These are phyloP conservation scores for Lissonota sp. DNA, from an alignment of 2,888 invertebrate genomes.

Conservation along the genomic window DNA sequence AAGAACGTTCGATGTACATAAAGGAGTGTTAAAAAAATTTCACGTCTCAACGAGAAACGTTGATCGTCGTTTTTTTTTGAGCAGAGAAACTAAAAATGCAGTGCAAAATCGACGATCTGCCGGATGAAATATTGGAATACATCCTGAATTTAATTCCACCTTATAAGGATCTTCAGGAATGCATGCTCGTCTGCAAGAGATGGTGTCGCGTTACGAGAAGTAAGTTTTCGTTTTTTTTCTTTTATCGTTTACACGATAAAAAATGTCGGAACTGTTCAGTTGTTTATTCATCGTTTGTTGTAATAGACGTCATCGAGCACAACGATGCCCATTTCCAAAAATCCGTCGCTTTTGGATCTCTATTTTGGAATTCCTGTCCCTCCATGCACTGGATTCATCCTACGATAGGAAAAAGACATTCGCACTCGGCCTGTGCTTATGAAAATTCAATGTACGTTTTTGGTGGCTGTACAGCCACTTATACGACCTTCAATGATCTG, in stretches of 20 bases:
- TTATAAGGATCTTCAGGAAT: conserved; percentile 94
- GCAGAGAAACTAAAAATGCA: conserved; percentile 69
- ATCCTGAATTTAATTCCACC: conserved; percentile 95
- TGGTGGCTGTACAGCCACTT: conserved; percentile 97
- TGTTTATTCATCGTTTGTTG: conserved; percentile 69
- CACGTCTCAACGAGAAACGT: too few species aligned
- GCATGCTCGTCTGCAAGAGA: conserved; percentile 93
- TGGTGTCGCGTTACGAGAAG: conserved; percentile 94
- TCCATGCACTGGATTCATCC: conserved; percentile 87
- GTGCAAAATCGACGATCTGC: conserved; percentile 88
- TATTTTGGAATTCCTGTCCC: conserved; percentile 89
- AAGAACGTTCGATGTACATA: too few species aligned
- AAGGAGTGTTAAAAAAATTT: too few species aligned
- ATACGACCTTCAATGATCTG: conserved; percentile 98
- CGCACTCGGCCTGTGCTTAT: conserved; percentile 94
- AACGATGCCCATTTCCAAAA: conserved; percentile 90
- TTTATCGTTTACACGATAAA: conserved; percentile 7
- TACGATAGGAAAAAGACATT: conserved; percentile 95
- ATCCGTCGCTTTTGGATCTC: conserved; percentile 90
- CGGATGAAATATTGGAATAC: conserved; percentile 97
- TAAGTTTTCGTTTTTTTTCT: conserved; percentile 84
- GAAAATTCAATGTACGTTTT: conserved; percentile 96
- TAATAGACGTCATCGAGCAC: conserved; percentile 91
- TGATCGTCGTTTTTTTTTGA: not conserved
- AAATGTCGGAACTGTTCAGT: not conserved